Conservation (phyloP, 2,113 vertebrate species). For the Cinclus mexicanus region DNA sequence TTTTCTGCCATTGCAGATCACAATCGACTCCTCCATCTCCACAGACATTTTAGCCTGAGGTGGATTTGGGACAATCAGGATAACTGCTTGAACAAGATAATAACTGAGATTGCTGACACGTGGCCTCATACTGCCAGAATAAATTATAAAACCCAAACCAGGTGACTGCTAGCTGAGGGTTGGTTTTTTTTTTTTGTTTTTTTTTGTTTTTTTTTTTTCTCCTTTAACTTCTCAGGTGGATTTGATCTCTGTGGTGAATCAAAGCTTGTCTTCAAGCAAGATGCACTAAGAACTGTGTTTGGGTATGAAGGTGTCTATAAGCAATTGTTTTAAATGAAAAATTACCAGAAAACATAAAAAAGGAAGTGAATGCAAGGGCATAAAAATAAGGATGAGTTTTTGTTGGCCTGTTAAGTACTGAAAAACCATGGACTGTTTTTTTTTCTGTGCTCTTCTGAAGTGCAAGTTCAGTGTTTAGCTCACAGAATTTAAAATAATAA, state of each 20-base stretch:
- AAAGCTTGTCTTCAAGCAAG: background rate
- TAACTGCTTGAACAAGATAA: background rate
- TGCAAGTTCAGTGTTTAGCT: background rate
- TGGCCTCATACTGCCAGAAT: background rate
- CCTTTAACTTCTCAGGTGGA: background rate
- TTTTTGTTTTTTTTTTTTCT: too few species aligned
- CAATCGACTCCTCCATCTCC: background rate
- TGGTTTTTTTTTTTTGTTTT: too few species aligned
- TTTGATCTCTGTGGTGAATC: background rate
- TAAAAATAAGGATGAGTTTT: background rate
- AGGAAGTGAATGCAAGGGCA: fast-evolving
- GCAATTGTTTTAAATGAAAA: background rate
- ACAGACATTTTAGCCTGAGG: background rate
- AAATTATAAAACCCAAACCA: background rate
- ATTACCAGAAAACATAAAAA: background rate
- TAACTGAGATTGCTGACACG: background rate
- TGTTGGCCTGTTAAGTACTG: background rate
- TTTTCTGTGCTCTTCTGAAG: background rate
- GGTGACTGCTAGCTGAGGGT: background rate
- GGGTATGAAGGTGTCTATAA: fast-evolving
- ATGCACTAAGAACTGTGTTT: background rate
- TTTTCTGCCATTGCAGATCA: background rate
- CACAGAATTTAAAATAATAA: background rate
- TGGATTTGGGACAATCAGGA: background rate
- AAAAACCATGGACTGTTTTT: background rate